Conservation (phyloP, 1,140 invertebrate species). For the Conus betulinus region DNA sequence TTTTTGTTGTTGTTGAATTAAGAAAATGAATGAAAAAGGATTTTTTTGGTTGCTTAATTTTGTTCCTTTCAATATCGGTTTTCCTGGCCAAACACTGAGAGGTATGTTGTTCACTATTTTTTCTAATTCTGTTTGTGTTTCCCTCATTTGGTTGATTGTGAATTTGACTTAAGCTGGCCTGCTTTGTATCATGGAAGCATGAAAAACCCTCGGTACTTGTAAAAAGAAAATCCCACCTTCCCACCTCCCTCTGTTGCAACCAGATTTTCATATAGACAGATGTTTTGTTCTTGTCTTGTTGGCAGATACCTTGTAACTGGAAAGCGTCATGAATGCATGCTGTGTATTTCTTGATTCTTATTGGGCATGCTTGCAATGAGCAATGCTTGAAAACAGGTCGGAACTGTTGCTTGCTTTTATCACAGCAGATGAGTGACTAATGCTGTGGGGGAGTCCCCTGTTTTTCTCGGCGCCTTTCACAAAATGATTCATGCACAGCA, state of each 20-base stretch:
- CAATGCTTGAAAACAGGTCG: background rate
- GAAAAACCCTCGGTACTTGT: background rate
- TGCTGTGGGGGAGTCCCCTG: no score
- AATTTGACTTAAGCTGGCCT: background rate
- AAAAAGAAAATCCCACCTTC: slow-evolving; percentile 13
- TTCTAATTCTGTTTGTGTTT: background rate
- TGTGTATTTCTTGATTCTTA: background rate
- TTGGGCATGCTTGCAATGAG: background rate
- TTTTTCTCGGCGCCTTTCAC: no score
- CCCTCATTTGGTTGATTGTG: no score
- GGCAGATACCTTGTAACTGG: background rate
- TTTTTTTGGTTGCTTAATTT: background rate
- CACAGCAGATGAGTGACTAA: no score
- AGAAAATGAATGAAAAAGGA: background rate
- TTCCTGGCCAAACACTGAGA: background rate
- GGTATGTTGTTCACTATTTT: background rate
- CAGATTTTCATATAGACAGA: background rate
- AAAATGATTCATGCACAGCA: no score
- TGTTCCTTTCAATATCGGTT: background rate
- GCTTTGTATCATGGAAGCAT: background rate
- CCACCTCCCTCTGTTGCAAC: background rate
- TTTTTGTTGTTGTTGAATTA: no score
- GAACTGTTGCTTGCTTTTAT: background rate
- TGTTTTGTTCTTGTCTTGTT: background rate
- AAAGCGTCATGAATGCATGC: background rate